phyloP scores from a whole-genome alignment of 2,888 invertebrate species.

The Dicycla oo region DNA sequence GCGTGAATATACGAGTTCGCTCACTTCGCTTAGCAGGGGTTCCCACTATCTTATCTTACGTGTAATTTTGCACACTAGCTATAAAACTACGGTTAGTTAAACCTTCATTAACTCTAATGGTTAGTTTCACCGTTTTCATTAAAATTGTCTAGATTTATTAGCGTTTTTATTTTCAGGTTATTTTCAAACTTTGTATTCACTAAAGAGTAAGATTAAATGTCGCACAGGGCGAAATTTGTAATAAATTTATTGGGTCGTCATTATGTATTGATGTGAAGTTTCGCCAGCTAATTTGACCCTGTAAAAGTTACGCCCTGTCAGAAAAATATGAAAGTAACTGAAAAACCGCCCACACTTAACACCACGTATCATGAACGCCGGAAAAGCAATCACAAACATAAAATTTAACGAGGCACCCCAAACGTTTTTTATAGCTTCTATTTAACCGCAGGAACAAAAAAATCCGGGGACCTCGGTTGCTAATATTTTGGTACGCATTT shows the following conservation, averaged over 20 bases:
- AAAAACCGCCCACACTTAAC: constrained; percentile 46
- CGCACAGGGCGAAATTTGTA: too few species aligned
- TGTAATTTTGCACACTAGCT: constrained; percentile 58
- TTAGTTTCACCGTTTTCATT: constrained; percentile 45
- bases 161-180: neutral
- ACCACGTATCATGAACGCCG: constrained; percentile 42
- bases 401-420: constrained; percentile 60
- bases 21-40: constrained; percentile 55
- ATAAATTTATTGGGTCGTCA: neutral
- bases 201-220: neutral
- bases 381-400: constrained; percentile 47
- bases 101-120: constrained; percentile 54
- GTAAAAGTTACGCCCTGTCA: neutral
- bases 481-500: constrained; percentile 77
- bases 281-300: neutral
- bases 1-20: constrained; percentile 55
- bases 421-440: constrained; percentile 64
- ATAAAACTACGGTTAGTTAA: constrained; percentile 47
- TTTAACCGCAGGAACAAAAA: constrained; percentile 68
- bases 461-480: constrained; percentile 61
- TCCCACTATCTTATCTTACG: constrained; percentile 57
- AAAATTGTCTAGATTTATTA: constrained; percentile 25
- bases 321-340: constrained; percentile 25
- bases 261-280: too few species aligned
- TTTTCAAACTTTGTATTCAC: neutral